Percentiles rank a stretch among this genome's conserved stretches.
Evolutionary conservation across 2,888 invertebrate genomes (phyloP).

Genomic region (Herminia tarsipennalis): DNA sequence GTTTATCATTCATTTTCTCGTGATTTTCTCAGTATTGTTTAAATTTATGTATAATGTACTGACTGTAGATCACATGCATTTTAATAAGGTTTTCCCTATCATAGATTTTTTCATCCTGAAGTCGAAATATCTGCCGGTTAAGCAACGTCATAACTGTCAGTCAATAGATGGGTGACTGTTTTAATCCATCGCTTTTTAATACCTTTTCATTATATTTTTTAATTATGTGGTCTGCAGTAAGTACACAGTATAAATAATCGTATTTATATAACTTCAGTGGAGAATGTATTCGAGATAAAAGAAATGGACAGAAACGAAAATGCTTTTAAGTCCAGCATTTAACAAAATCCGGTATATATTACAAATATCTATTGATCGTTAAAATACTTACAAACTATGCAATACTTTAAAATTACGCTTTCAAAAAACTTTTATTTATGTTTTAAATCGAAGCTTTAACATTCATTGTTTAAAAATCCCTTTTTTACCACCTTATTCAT

Average conservation of each 20-base stretch:
- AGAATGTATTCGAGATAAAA: conserved; percentile 55
- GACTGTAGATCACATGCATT: conserved; percentile 8
- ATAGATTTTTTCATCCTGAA: too few relatives aligned
- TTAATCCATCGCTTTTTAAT: too few relatives aligned
- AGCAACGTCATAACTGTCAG: too few relatives aligned
- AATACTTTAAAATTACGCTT: conserved; percentile 50
- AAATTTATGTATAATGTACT: conserved; percentile 14
- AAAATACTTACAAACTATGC: conserved; percentile 55
- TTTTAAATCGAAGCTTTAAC: conserved; percentile 60
- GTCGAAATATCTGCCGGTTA: too few relatives aligned
- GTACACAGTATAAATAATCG: conserved; percentile 13
- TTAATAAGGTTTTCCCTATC: too few relatives aligned
- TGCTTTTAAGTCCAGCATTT: conserved; percentile 22
- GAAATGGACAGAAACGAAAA: conserved; percentile 36
- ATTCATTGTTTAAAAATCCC: conserved; percentile 55
- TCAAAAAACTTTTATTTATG: conserved; percentile 39
- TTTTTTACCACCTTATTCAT: conserved; percentile 13
- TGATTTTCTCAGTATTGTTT: too few relatives aligned
- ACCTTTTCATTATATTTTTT: neutral
- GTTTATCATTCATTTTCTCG: too few relatives aligned
- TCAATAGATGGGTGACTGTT: too few relatives aligned
- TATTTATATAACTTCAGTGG: conserved; percentile 34
- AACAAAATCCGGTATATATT: conserved; percentile 30
- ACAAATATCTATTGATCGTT: conserved; percentile 24
- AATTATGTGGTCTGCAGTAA: conserved; percentile 11